A percentile compares a stretch with the other conserved stretches of the same genome.
Conservation (phyloP, 2,797 vertebrate genomes). For the Coregonus suidteri region DNA sequence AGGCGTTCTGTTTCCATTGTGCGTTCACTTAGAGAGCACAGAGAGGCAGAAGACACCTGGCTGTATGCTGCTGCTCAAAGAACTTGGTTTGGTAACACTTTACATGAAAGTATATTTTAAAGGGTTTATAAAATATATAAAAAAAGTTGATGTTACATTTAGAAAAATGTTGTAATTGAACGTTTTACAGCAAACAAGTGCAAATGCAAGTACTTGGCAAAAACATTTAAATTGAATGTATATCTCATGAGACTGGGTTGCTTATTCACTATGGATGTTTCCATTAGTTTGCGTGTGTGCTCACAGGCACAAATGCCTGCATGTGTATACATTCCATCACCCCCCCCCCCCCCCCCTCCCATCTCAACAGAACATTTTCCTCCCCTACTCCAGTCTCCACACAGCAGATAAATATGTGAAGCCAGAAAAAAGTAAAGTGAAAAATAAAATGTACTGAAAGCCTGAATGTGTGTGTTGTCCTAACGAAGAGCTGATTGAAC, state of each 20-base stretch:
- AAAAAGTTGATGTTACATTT: not conserved
- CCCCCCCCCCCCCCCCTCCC: not conserved
- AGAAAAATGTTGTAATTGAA: too few relatives aligned
- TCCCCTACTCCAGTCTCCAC: constrained; percentile 33
- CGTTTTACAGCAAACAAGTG: too few relatives aligned
- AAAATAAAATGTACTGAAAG: constrained; percentile 66
- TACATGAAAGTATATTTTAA: not conserved
- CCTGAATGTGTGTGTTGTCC: constrained; percentile 59
- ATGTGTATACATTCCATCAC: not conserved
- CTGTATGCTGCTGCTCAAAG: not conserved
- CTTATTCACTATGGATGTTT: not conserved
- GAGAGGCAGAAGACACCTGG: constrained; percentile 62
- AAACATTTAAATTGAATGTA: not conserved
- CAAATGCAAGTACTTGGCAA: too few relatives aligned
- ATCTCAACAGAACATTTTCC: not conserved
- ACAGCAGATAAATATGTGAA: constrained; percentile 59
- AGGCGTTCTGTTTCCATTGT: constrained; percentile 55
- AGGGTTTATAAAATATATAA: not conserved
- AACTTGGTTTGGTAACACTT: not conserved
- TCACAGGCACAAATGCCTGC: not conserved
- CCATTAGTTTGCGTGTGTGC: not conserved
- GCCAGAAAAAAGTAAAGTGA: constrained; percentile 59
- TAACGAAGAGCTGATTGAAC: constrained; percentile 76
- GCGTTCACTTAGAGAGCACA: constrained; percentile 23
- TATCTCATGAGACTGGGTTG: not conserved